These are phyloP conservation scores for Leptopilina myrica DNA, from an alignment of 2,888 invertebrate genomes.

Conservation along the genomic window DNA sequence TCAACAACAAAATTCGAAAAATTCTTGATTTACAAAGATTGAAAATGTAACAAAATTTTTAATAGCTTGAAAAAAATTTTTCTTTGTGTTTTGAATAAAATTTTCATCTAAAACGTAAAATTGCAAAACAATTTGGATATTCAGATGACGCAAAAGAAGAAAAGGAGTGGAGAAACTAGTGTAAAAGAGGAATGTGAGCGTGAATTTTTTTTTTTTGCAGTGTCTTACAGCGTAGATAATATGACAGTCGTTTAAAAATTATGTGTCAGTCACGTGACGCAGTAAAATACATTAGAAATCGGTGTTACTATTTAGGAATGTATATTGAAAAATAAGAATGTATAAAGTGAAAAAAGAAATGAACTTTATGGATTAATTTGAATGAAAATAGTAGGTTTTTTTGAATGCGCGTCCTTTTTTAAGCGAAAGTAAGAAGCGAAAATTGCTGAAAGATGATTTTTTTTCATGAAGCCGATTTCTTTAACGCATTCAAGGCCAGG, in stretches of 20 bases:
- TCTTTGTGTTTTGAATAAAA: background rate
- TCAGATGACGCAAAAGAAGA: background rate
- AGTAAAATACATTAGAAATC: slow-evolving; percentile 39
- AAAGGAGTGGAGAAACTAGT: slow-evolving; percentile 2
- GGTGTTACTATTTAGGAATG: slow-evolving; percentile 33
- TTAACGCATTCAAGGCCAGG: slow-evolving; percentile 62
- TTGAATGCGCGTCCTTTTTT: slow-evolving; percentile 4
- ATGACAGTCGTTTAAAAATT: slow-evolving; percentile 38
- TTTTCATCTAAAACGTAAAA: background rate
- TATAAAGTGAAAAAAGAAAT: background rate
- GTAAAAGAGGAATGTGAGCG: slow-evolving; percentile 24
- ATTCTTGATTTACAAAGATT: too few species aligned
- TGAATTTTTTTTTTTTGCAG: slow-evolving; percentile 22
- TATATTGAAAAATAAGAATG: slow-evolving; percentile 6
- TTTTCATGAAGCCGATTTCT: slow-evolving; percentile 27
- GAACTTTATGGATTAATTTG: background rate
- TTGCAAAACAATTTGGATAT: background rate
- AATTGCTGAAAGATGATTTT: background rate
- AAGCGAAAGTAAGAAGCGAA: background rate
- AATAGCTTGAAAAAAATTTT: too few species aligned
- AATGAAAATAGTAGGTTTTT: background rate
- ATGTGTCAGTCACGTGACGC: slow-evolving; percentile 39
- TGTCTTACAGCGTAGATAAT: slow-evolving; percentile 31
- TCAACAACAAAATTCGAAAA: too few species aligned
- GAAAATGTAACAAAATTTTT: too few species aligned